Evolutionary conservation across 2,113 vertebrate species (phyloP).

Genomic region (Oncorhynchus kisutch): DNA sequence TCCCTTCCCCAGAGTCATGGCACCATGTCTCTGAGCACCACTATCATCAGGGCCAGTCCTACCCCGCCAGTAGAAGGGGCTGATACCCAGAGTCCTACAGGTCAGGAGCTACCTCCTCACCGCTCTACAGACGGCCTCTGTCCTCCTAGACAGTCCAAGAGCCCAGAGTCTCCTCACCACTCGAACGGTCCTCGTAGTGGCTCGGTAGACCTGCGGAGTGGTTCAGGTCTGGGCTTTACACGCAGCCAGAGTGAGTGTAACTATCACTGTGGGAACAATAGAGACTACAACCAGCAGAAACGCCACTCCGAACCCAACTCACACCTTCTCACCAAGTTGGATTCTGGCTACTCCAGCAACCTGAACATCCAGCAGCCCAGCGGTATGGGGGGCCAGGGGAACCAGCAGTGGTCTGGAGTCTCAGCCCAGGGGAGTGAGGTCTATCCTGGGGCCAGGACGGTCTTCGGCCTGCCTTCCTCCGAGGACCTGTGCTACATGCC

Average conservation of each 20-base stretch:
- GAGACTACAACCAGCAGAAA: constrained; percentile 31
- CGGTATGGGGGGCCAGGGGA: constrained; percentile 32
- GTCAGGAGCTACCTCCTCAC: not conserved
- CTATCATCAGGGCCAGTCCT: constrained; percentile 86
- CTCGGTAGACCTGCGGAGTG: constrained; percentile 13
- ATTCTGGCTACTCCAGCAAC: constrained; percentile 75
- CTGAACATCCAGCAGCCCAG: constrained; percentile 64
- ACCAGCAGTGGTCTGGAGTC: constrained; percentile 48
- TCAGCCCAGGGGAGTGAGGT: constrained; percentile 24
- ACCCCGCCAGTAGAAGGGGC: constrained; percentile 69
- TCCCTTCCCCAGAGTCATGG: constrained; percentile 71
- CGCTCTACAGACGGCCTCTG: not conserved
- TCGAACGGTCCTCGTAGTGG: constrained; percentile 45
- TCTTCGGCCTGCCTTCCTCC: constrained; percentile 52
- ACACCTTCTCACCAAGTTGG: constrained; percentile 55
- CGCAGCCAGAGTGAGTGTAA: constrained; percentile 63
- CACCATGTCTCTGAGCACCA: constrained; percentile 84
- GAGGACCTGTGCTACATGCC: constrained; percentile 59
- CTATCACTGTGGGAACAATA: constrained; percentile 26
- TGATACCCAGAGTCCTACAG: constrained; percentile 13
- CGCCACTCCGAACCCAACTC: constrained; percentile 35
- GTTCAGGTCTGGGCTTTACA: constrained; percentile 46
- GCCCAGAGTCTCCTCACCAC: constrained; percentile 30
- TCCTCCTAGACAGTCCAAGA: constrained; percentile 17
- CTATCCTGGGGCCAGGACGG: constrained; percentile 23